Percentiles rank a stretch among this genome's conserved stretches.
Conservation (phyloP, 2,113 vertebrate species). For the Takifugu bimaculatus region DNA sequence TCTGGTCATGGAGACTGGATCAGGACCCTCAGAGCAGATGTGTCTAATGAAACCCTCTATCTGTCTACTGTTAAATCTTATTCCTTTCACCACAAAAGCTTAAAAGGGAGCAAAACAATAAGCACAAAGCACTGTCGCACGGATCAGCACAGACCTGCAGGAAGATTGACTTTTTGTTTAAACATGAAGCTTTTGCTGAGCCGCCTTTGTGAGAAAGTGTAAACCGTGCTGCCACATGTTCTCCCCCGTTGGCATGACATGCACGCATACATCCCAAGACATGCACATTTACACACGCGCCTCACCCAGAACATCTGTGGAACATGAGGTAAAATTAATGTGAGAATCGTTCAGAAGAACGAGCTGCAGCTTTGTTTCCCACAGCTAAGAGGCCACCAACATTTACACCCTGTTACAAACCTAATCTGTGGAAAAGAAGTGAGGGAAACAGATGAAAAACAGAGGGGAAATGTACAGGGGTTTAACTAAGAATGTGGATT, state of each 20-base stretch:
- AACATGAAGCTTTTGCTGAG: slow-evolving; percentile 35
- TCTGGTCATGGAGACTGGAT: slow-evolving; percentile 32
- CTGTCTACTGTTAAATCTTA: neutral
- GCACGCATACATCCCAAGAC: slow-evolving; percentile 31
- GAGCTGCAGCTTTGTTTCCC: slow-evolving; percentile 24
- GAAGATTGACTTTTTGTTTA: slow-evolving; percentile 16
- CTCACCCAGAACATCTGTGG: slow-evolving; percentile 48
- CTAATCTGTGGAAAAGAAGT: slow-evolving; percentile 45
- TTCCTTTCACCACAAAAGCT: slow-evolving; percentile 2
- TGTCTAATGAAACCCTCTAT: slow-evolving; percentile 9
- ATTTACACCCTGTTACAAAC: slow-evolving; percentile 55
- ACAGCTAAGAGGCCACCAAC: slow-evolving; percentile 39
- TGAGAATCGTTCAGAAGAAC: slow-evolving; percentile 21
- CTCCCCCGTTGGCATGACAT: slow-evolving; percentile 41
- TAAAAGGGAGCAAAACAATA: neutral
- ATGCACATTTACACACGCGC: slow-evolving; percentile 32
- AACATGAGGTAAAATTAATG: slow-evolving; percentile 57
- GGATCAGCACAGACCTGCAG: neutral
- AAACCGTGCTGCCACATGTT: slow-evolving; percentile 44
- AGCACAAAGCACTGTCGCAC: neutral
- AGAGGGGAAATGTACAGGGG: slow-evolving; percentile 19
- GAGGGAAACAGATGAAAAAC: slow-evolving; percentile 14
- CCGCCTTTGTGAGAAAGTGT: slow-evolving; percentile 29
- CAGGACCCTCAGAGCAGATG: slow-evolving; percentile 6
- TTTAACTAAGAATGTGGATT: slow-evolving; percentile 60